A percentile compares a stretch with the other conserved stretches of the same genome.
Conservation (phyloP, 2,888 invertebrate species). For the Nemotelus nigrinus region DNA sequence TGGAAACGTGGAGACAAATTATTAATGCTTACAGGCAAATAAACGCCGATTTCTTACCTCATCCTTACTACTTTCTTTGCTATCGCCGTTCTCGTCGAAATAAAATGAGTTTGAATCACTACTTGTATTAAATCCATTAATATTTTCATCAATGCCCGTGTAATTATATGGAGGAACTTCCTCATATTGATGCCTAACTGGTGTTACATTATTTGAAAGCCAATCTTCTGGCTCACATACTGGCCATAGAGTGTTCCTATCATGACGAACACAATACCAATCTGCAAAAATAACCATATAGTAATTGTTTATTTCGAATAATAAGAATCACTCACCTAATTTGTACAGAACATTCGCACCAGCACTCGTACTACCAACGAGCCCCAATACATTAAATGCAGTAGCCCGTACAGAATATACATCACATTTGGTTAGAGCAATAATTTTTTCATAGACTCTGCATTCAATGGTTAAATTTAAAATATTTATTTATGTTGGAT, state of each 20-base stretch:
- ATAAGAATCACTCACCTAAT: slow-evolving; percentile 67
- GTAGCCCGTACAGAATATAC: slow-evolving; percentile 91
- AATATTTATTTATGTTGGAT: slow-evolving; percentile 44
- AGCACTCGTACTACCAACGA: slow-evolving; percentile 83
- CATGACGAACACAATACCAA: slow-evolving; percentile 81
- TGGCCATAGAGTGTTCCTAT: slow-evolving; percentile 80
- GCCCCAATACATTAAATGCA: slow-evolving; percentile 86
- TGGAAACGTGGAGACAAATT: slow-evolving; percentile 18
- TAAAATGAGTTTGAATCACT: slow-evolving; percentile 62
- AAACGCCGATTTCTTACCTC: slow-evolving; percentile 49
- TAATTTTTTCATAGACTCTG: slow-evolving; percentile 63
- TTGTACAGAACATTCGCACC: slow-evolving; percentile 83
- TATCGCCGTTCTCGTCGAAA: slow-evolving; percentile 58
- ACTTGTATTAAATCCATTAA: slow-evolving; percentile 61
- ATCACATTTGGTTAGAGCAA: slow-evolving; percentile 80
- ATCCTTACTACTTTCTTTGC: slow-evolving; percentile 55
- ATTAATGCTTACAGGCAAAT: not conserved
- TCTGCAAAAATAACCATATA: slow-evolving; percentile 62
- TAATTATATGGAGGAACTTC: slow-evolving; percentile 64
- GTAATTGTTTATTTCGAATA: not conserved
- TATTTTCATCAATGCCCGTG: slow-evolving; percentile 62
- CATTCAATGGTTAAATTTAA: not conserved
- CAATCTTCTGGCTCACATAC: slow-evolving; percentile 75
- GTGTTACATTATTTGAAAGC: slow-evolving; percentile 64
- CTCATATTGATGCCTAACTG: slow-evolving; percentile 64